These are phyloP conservation scores for Danaus chrysippus DNA, from an alignment of 2,888 invertebrate genomes.

Conservation along the genomic window DNA sequence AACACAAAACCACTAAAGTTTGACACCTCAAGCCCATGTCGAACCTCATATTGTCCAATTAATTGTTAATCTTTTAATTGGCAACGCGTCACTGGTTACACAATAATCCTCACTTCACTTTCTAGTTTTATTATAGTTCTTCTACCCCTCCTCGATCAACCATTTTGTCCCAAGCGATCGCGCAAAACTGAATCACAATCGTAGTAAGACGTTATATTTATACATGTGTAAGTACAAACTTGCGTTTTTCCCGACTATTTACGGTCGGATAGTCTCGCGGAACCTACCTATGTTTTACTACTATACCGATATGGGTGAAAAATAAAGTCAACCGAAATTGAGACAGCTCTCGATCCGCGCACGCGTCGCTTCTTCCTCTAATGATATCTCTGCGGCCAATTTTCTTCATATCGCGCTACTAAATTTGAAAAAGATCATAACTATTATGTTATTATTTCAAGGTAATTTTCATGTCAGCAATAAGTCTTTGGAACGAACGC, in stretches of 20 bases:
- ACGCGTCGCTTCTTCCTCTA: conserved; percentile 66
- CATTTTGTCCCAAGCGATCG: conserved; percentile 74
- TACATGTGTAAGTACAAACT: conserved; percentile 70
- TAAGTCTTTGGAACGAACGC: conserved; percentile 32
- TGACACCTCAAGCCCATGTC: conserved; percentile 49
- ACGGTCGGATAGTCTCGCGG: conserved; percentile 61
- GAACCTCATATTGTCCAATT: conserved; percentile 43
- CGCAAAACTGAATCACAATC: conserved; percentile 73
- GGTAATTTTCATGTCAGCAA: conserved; percentile 48
- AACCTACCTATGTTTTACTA: conserved; percentile 46
- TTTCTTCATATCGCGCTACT: conserved; percentile 40
- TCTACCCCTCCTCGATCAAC: conserved; percentile 56
- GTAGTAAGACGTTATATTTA: conserved; percentile 69
- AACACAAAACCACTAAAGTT: conserved; percentile 56
- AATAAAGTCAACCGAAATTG: conserved; percentile 51
- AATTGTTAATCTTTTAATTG: conserved; percentile 35
- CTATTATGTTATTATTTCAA: conserved; percentile 44
- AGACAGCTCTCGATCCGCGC: conserved; percentile 39
- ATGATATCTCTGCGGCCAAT: conserved; percentile 39
- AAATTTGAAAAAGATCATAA: conserved; percentile 55
- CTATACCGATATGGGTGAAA: conserved; percentile 64
- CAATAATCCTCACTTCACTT: conserved; percentile 59
- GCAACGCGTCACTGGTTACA: conserved; percentile 46
- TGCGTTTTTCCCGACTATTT: conserved; percentile 70
- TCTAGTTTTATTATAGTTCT: conserved; percentile 40